phyloP scores from a whole-genome alignment of 2,113 vertebrate genomes.

The Spilogale gracilis region DNA sequence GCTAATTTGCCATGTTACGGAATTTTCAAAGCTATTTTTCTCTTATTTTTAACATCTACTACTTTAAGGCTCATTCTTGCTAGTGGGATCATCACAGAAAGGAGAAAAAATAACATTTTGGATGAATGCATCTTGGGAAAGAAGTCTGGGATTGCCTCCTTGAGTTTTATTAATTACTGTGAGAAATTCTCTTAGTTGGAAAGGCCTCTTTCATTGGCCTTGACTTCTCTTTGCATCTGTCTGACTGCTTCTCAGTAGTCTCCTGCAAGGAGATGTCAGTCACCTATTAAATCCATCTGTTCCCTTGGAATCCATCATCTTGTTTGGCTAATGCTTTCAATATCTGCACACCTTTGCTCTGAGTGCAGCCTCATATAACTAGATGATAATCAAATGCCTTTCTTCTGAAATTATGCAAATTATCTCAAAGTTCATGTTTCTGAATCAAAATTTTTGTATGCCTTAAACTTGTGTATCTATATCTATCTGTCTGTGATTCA shows the following conservation, averaged over 20 bases:
- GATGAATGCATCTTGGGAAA: neutral
- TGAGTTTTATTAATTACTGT: neutral
- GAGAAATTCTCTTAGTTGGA: neutral
- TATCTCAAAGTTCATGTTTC: constrained; percentile 40
- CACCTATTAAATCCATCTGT: neutral
- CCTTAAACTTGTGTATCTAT: neutral
- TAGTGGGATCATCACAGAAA: neutral
- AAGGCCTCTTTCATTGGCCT: neutral
- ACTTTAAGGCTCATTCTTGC: neutral
- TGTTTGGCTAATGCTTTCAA: neutral
- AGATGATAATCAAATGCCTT: neutral
- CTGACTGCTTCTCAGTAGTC: neutral
- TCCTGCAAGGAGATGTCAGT: neutral
- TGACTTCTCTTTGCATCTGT: neutral
- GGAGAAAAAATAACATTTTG: neutral
- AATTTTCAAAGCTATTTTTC: neutral
- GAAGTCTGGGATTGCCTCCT: neutral
- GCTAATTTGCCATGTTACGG: neutral
- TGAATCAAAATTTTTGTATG: constrained; percentile 17
- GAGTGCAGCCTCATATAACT: neutral
- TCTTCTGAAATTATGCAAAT: constrained; percentile 10
- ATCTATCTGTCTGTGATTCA: neutral
- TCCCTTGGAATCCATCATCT: neutral
- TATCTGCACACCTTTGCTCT: neutral
- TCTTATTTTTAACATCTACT: neutral